Conservation (phyloP, 2,113 vertebrate genomes). For the Neotragus moschatus region DNA sequence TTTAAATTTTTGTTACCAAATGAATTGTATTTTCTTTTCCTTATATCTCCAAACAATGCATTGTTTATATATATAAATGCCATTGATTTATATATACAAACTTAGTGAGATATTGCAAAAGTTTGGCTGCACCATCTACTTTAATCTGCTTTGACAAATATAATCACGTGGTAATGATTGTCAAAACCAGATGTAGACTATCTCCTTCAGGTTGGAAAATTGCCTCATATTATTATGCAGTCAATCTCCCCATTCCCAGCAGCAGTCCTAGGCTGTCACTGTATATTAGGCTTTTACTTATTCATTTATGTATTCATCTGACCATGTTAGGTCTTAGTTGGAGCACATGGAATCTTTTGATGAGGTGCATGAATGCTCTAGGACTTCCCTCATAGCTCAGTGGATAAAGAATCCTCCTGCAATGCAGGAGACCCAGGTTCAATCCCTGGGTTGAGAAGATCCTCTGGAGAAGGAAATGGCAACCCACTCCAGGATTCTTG, state of each 20-base stretch:
- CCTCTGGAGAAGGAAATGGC: neutral
- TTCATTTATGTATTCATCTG: neutral
- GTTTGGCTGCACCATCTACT: neutral
- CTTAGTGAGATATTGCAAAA: neutral
- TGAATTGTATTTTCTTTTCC: neutral
- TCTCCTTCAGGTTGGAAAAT: neutral
- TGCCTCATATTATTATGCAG: neutral
- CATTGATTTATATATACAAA: neutral
- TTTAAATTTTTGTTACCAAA: neutral
- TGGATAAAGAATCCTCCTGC: neutral
- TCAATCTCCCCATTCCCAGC: no score
- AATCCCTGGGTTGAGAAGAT: fast-evolving
- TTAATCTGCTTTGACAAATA: neutral
- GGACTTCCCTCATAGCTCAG: neutral
- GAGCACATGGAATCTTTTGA: neutral
- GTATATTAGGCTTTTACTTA: neutral
- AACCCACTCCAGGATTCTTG: neutral
- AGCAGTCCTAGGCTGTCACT: neutral
- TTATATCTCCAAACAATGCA: neutral
- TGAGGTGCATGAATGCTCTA: neutral
- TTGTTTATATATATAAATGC: neutral
- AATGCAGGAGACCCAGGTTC: neutral
- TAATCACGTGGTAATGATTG: neutral
- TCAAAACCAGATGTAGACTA: neutral
- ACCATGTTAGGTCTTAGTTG: neutral